Evolutionary conservation across 1,140 invertebrate species (phyloP).

Genomic region (Periplaneta americana): DNA sequence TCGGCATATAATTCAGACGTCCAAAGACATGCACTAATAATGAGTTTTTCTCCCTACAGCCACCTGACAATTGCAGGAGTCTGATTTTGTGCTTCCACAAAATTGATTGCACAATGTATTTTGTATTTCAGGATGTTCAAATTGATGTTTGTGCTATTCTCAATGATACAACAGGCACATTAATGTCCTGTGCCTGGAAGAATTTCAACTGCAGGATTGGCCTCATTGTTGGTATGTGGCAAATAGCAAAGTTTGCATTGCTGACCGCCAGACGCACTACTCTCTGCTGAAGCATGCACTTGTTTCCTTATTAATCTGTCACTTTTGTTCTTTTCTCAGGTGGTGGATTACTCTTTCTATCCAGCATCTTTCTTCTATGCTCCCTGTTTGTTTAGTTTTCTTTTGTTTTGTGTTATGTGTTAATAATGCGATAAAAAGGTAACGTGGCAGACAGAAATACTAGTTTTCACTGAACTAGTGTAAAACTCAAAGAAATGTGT

Average conservation of each 20-base stretch:
- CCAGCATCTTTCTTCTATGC: too few relatives aligned
- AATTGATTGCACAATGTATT: constrained; percentile 5
- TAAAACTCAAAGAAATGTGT: too few relatives aligned
- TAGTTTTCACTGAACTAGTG: too few relatives aligned
- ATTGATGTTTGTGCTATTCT: constrained; percentile 92
- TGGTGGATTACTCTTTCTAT: neutral
- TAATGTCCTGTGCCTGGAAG: constrained; percentile 96
- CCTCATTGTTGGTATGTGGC: constrained; percentile 77
- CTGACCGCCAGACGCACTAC: neutral
- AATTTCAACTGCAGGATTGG: constrained; percentile 83
- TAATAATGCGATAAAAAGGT: too few relatives aligned
- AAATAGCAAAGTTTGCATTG: neutral
- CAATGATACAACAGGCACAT: constrained; percentile 95
- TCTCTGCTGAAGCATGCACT: neutral
- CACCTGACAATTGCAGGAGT: too few relatives aligned
- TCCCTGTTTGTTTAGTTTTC: too few relatives aligned
- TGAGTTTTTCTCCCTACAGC: too few relatives aligned
- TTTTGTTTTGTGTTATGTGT: too few relatives aligned
- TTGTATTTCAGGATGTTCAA: constrained; percentile 64
- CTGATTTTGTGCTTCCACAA: too few relatives aligned
- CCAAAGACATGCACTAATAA: too few relatives aligned
- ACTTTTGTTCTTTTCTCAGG: neutral
- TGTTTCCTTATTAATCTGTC: neutral
- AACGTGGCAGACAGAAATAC: too few relatives aligned
- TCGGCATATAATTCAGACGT: too few relatives aligned